Conservation (phyloP, 2,888 invertebrate genomes). For the Lasioglossum morio region DNA sequence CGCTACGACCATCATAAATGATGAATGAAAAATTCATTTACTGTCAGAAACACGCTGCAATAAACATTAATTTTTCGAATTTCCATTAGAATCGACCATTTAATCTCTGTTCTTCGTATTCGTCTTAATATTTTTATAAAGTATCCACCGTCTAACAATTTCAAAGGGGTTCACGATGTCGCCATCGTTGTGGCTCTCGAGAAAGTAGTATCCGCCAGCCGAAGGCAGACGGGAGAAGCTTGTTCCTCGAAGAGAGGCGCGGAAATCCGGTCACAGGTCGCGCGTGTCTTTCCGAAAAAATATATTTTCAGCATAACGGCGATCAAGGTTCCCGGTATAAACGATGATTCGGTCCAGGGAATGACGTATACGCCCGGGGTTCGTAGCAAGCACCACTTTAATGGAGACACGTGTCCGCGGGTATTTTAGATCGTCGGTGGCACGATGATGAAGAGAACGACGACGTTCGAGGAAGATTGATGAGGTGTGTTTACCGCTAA, state of each 20-base stretch:
- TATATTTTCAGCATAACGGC: slow-evolving; percentile 12
- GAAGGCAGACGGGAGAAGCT: neutral
- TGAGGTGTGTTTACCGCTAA: slow-evolving; percentile 81
- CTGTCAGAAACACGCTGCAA: no score
- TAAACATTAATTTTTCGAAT: no score
- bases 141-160: neutral
- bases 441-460: slow-evolving; percentile 71
- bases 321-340: slow-evolving; percentile 14
- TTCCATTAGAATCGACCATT: no score
- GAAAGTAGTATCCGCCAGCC: neutral
- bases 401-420: slow-evolving; percentile 79
- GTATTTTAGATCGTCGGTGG: slow-evolving; percentile 78
- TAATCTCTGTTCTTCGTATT: no score
- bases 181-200: no score
- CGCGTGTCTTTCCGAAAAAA: slow-evolving; percentile 10
- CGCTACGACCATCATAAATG: no score
- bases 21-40: no score
- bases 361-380: slow-evolving; percentile 35
- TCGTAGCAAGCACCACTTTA: slow-evolving; percentile 68
- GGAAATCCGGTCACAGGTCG: slow-evolving; percentile 8
- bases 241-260: neutral
- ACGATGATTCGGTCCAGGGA: slow-evolving; percentile 34
- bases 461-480: slow-evolving; percentile 81
- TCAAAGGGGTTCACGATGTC: no score
- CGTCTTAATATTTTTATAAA: no score